Evolutionary conservation across 2,797 vertebrate species (phyloP).

Genomic region (Otolemur crassicaudatus): DNA sequence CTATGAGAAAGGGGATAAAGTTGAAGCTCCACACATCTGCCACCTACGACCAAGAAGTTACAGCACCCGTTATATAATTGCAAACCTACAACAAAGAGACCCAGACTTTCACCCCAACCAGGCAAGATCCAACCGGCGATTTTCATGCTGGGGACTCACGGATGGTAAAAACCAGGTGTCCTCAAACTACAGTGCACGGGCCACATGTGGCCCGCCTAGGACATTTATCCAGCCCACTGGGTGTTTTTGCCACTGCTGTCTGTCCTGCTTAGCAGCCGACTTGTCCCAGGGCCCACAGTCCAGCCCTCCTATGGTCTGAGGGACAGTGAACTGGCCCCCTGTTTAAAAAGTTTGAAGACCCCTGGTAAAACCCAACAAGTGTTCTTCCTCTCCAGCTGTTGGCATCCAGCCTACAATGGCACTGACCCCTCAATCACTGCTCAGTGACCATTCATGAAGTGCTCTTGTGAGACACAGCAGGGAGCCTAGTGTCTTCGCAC

Average conservation of each 20-base stretch:
- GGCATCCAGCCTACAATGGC: background rate
- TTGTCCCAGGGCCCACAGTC: too few species aligned
- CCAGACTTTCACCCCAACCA: background rate
- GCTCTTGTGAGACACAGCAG: accelerated
- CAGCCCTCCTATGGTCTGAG: too few species aligned
- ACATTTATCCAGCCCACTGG: too few species aligned
- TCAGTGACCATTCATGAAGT: accelerated
- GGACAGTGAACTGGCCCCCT: too few species aligned
- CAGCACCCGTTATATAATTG: accelerated
- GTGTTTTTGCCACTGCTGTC: too few species aligned
- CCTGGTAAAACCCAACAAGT: too few species aligned
- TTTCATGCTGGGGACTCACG: background rate
- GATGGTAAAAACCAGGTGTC: background rate
- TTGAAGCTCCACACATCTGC: too few species aligned
- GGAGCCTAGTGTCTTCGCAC: accelerated
- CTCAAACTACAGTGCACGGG: too few species aligned
- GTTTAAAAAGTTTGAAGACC: too few species aligned
- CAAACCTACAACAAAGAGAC: background rate
- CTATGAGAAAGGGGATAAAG: background rate
- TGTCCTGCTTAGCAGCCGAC: too few species aligned
- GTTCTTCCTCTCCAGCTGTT: background rate
- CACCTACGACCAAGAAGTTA: background rate
- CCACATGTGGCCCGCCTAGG: too few species aligned
- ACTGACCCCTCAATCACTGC: background rate
- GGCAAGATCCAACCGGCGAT: accelerated